These are phyloP conservation scores for Babylonia areolata DNA, from an alignment of 1,140 invertebrate species.

Conservation along the genomic window DNA sequence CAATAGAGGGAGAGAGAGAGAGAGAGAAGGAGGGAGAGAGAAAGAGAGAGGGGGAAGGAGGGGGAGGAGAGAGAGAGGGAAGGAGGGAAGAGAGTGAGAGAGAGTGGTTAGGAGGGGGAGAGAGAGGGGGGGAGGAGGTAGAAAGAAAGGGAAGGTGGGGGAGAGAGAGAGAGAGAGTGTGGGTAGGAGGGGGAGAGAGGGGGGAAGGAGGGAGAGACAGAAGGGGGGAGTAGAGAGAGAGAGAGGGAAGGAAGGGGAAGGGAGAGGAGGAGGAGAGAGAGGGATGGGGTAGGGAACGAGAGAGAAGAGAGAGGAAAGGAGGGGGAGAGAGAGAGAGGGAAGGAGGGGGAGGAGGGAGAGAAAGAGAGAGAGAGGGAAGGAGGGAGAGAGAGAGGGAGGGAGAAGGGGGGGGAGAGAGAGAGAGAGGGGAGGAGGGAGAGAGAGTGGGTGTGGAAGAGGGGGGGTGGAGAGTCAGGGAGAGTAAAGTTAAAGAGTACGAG, in stretches of 20 bases:
- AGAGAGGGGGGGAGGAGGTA: neutral
- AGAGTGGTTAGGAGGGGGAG: neutral
- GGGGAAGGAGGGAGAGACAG: too few relatives aligned
- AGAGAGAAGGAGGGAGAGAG: neutral
- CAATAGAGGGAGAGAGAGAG: neutral
- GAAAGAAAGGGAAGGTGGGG: too few relatives aligned
- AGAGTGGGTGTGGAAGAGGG: neutral
- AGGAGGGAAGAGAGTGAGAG: neutral
- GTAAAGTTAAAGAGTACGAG: too few relatives aligned
- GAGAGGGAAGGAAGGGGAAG: too few relatives aligned
- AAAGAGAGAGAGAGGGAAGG: neutral
- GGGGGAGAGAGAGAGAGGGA: too few relatives aligned
- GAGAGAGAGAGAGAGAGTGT: too few relatives aligned
- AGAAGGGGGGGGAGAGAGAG: neutral
- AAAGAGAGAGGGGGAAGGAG: neutral
- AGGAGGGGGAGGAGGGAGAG: too few relatives aligned
- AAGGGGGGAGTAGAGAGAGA: too few relatives aligned
- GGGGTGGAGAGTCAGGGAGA: neutral
- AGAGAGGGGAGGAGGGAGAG: neutral
- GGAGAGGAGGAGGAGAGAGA: too few relatives aligned
- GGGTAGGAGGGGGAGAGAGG: too few relatives aligned
- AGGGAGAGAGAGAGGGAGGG: conserved; percentile 1
- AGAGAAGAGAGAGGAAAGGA: too few relatives aligned
- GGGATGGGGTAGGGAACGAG: too few relatives aligned
- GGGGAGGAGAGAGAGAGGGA: neutral